A percentile compares a stretch with the other conserved stretches of the same genome.
Evolutionary conservation across 2,888 invertebrate genomes (phyloP).

Genomic region (Acleris cristana): DNA sequence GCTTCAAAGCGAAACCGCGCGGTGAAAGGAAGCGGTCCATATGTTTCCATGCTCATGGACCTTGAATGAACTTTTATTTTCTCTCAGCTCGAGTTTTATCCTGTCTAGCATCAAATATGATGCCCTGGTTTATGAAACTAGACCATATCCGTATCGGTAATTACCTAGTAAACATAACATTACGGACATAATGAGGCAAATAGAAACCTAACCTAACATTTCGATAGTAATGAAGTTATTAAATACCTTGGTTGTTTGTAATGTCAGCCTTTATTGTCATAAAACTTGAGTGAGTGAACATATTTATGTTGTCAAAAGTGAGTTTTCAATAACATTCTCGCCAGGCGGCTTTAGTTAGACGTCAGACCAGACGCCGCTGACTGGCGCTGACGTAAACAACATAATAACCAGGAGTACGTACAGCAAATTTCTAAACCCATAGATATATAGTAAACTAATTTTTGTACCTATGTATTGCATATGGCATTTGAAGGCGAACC

Average conservation of each 20-base stretch:
- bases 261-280: conserved; percentile 6
- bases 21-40: conserved; percentile 65
- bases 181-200: no score
- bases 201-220: neutral
- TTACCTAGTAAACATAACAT: no score
- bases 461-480: conserved; percentile 42
- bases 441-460: conserved; percentile 19
- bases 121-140: neutral
- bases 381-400: conserved; percentile 1
- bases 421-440: conserved; percentile 18
- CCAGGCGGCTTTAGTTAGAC: conserved; percentile 13
- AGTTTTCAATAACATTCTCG: conserved; percentile 7
- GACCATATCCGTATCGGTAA: no score
- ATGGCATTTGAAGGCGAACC: conserved; percentile 61
- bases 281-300: conserved; percentile 1
- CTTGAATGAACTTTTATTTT: conserved; percentile 57
- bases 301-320: conserved; percentile 4
- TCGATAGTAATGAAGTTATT: conserved; percentile 1
- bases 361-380: conserved; percentile 3
- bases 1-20: conserved; percentile 49
- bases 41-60: conserved; percentile 59
- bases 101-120: conserved; percentile 20
- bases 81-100: conserved; percentile 43
- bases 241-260: conserved; percentile 23
- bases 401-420: conserved; percentile 13